A percentile compares a stretch with the other conserved stretches of the same genome.
Evolutionary conservation across 2,888 invertebrate species (phyloP).

Genomic region (Acleris sparsana): DNA sequence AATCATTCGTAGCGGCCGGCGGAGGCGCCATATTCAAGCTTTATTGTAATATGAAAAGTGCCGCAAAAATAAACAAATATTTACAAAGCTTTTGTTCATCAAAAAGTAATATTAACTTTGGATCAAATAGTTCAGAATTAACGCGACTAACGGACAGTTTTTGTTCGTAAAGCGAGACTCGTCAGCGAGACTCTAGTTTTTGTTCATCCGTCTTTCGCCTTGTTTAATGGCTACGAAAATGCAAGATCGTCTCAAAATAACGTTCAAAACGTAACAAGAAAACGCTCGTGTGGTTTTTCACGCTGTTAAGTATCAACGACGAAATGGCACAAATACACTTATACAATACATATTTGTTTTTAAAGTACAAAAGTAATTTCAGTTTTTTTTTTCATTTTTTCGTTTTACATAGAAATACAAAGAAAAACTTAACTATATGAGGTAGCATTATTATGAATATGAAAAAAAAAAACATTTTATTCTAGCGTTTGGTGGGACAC

Average conservation of each 20-base stretch:
- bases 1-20: conserved; percentile 22
- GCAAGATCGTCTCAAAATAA: conserved; percentile 15
- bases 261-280: conserved; percentile 7
- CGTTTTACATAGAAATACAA: conserved; percentile 42
- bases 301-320: conserved; percentile 31
- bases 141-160: conserved; percentile 7
- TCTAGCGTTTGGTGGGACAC: conserved; percentile 81
- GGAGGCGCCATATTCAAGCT: conserved; percentile 57
- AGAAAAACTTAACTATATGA: conserved; percentile 67
- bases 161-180: conserved; percentile 10
- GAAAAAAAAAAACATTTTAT: conserved; percentile 65
- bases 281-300: conserved; percentile 7
- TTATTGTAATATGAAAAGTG: conserved; percentile 63
- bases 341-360: conserved; percentile 47
- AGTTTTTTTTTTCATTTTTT: conserved; percentile 32
- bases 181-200: background rate
- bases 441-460: conserved; percentile 79
- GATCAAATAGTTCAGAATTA: conserved; percentile 1
- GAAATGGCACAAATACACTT: conserved; percentile 49
- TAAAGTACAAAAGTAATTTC: conserved; percentile 32
- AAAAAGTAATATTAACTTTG: conserved; percentile 49
- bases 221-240: conserved; percentile 5
- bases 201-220: background rate
- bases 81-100: conserved; percentile 62
- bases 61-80: conserved; percentile 67